Conservation (phyloP, 2,888 invertebrate species). For the Bombyx huttoni region DNA sequence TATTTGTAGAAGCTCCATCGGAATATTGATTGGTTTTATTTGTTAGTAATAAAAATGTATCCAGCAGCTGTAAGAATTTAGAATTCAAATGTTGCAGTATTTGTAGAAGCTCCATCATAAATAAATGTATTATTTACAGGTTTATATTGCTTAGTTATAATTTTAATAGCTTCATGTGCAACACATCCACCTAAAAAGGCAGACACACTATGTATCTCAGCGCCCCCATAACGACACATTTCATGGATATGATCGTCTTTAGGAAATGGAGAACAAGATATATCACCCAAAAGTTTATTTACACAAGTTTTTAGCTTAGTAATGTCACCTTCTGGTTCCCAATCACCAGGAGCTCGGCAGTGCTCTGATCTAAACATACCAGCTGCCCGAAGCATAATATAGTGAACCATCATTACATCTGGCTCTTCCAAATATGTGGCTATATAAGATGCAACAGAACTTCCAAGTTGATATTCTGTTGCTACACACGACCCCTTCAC, state of each 20-base stretch:
- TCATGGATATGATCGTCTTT: conserved; percentile 96
- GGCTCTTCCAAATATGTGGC: conserved; percentile 84
- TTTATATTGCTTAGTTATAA: conserved; percentile 95
- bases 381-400: conserved; percentile 90
- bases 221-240: conserved; percentile 94
- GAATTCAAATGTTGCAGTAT: conserved; percentile 81
- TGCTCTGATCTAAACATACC: conserved; percentile 92
- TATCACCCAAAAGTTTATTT: conserved; percentile 84
- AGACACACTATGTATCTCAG: conserved; percentile 94
- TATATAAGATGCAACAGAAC: conserved; percentile 70
- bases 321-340: conserved; percentile 92
- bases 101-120: conserved; percentile 93
- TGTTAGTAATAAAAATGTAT: neutral
- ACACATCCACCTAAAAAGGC: conserved; percentile 93
- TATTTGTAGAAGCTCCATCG: conserved; percentile 93
- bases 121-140: conserved; percentile 96
- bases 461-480: conserved; percentile 83
- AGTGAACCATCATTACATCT: conserved; percentile 89
- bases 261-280: conserved; percentile 83
- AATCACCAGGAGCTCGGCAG: conserved; percentile 91
- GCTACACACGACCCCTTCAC: conserved; percentile 84
- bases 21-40: conserved; percentile 8
- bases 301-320: conserved; percentile 84
- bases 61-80: neutral
- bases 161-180: conserved; percentile 96